phyloP scores from a whole-genome alignment of 1,140 invertebrate genomes.

The Colletes gigas region DNA sequence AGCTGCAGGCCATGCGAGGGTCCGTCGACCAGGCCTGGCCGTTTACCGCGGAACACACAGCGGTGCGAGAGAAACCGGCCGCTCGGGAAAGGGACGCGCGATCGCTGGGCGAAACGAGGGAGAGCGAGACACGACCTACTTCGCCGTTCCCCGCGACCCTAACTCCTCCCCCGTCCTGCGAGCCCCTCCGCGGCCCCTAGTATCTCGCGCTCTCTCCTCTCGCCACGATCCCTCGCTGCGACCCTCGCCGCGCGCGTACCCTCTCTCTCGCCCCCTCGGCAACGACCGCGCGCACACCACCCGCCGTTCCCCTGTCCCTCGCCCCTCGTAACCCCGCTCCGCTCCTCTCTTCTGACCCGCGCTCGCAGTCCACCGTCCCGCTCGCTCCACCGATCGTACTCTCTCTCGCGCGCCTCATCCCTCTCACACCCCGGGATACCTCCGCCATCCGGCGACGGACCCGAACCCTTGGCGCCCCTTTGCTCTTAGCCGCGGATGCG shows the following conservation, averaged over 20 bases:
- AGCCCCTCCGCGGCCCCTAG: slow-evolving; percentile 21
- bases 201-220: slow-evolving; percentile 15
- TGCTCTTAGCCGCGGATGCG: slow-evolving; percentile 67
- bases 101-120: slow-evolving; percentile 35
- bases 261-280: slow-evolving; percentile 14
- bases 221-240: slow-evolving; percentile 49
- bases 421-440: slow-evolving; percentile 61
- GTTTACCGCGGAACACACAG: slow-evolving; percentile 71
- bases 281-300: slow-evolving; percentile 10
- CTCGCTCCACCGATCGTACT: not conserved
- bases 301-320: not conserved
- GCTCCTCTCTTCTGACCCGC: slow-evolving; percentile 28
- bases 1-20: slow-evolving; percentile 76
- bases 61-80: slow-evolving; percentile 31
- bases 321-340: too few relatives aligned
- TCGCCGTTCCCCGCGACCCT: slow-evolving; percentile 57
- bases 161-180: slow-evolving; percentile 11
- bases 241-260: slow-evolving; percentile 50
- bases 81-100: not conserved
- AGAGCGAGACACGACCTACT: slow-evolving; percentile 61
- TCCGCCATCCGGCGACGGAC: slow-evolving; percentile 70
- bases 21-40: slow-evolving; percentile 68
- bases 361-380: slow-evolving; percentile 44
- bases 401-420: slow-evolving; percentile 32
- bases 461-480: slow-evolving; percentile 70